Base-by-base conservation (phyloP, 2,888 invertebrate genomes). In the Acheta domesticus region DNA sequence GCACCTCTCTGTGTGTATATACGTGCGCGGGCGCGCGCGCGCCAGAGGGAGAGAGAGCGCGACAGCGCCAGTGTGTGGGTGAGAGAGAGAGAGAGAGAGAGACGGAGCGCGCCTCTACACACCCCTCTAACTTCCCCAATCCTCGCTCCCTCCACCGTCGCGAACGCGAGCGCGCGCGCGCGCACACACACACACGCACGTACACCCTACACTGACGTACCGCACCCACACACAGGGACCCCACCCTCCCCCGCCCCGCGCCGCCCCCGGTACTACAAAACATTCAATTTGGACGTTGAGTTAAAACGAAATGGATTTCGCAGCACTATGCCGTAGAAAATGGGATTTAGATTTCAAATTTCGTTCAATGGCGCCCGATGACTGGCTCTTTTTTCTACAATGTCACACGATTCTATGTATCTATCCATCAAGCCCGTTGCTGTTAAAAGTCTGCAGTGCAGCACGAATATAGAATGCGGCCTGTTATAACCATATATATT, bases 261-360 rank as follows among this genome's bases (percentile, higher is more conserved):
- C 83, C 84, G 84, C 85, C 83, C 84, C 83, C 85, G 84, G 84
- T 87, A 87, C 88, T 88, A 88, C 89, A 89, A 89, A 89, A 89
- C 89, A 89, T 89, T 89, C 89, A 89, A 89, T 89, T 89, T 89
- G 87, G 88, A 88, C 88, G 89, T 88, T 87, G 89, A 89, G 88
- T 89, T 89, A 88, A 88, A 89, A 87, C 88, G 88, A 89, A 89
- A 89, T 89, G 89, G 89, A 89, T 89, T 89, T 89, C 88, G 87
- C 87, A 87, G 86, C 86, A 85, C 23, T 76, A 36, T 86, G 86
- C 85, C 86, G 86, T 62, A 86, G 86, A 87, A 87, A 87, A 87
- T 82, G 82, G 81, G 82, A 82, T 82, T 82, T 82, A 81, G 82
- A 82, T 87, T 87, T 87, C 85, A 86, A 86, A 86, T 86, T 86